Conservation (phyloP, 2,888 invertebrate species). For the Apodemia mormo region DNA sequence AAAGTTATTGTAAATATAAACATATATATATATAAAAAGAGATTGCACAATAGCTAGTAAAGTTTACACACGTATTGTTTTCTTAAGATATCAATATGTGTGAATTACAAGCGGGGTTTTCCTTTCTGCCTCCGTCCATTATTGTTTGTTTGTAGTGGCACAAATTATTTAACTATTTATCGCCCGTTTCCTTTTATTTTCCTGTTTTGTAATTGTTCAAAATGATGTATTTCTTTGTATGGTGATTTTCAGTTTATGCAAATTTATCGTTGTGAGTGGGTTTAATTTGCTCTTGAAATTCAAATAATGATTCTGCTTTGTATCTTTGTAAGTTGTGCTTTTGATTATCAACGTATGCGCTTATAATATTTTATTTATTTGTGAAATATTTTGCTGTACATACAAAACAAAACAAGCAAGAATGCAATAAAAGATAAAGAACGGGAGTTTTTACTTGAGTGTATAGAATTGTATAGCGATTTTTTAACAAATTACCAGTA, state of each 20-base stretch:
- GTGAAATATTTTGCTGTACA: too few relatives aligned
- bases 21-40: neutral
- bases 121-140: neutral
- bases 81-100: constrained; percentile 4
- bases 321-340: neutral
- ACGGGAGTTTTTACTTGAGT: too few relatives aligned
- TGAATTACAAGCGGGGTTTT: constrained; percentile 1
- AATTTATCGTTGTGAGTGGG: neutral
- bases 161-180: neutral
- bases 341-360: neutral
- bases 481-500: too few relatives aligned
- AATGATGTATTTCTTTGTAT: neutral
- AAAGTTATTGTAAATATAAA: neutral
- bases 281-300: neutral
- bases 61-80: neutral
- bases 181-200: neutral
- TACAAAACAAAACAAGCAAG: too few relatives aligned
- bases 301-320: neutral
- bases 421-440: too few relatives aligned
- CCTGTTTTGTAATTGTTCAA: neutral
- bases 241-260: neutral
- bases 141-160: neutral
- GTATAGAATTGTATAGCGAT: too few relatives aligned
- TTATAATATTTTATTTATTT: too few relatives aligned
- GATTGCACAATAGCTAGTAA: neutral